Evolutionary conservation across 2,797 vertebrate genomes (phyloP).

Genomic region (Pogoniulus pusillus): DNA sequence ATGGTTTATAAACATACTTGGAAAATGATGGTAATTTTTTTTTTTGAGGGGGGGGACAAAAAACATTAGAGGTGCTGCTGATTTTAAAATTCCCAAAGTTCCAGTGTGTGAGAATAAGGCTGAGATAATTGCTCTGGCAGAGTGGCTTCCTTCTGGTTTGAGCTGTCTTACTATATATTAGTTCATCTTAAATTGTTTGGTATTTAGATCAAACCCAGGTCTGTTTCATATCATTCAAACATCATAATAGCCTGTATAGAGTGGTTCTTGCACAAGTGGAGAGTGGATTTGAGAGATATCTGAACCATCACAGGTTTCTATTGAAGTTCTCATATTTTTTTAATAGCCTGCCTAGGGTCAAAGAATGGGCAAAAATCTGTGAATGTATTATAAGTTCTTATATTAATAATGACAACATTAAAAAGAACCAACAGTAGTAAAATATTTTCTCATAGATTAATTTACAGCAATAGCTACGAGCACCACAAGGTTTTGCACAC

Average conservation of each 20-base stretch:
- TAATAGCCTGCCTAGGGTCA: neutral
- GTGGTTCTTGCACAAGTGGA: neutral
- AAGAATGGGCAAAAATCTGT: neutral
- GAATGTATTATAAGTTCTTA: neutral
- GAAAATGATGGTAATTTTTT: constrained; percentile 16
- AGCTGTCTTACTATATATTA: constrained; percentile 2
- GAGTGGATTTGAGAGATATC: neutral
- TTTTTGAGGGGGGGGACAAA: neutral
- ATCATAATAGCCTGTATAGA: neutral
- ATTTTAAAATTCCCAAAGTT: constrained; percentile 36
- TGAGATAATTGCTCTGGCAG: constrained; percentile 1
- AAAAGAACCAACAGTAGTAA: neutral
- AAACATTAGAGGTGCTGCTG: neutral
- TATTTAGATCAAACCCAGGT: neutral
- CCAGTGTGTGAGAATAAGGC: neutral
- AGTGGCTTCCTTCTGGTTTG: neutral
- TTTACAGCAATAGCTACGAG: neutral
- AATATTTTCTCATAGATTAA: neutral
- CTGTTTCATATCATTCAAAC: neutral
- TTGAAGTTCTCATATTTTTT: neutral
- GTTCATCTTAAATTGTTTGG: neutral
- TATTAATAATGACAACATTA: neutral
- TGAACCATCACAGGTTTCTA: neutral
- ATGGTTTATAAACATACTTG: neutral
- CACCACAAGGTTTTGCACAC: too few relatives aligned